These are phyloP conservation scores for Sorex maritimensis DNA, from an alignment of 2,797 vertebrate species.

Conservation along the genomic window DNA sequence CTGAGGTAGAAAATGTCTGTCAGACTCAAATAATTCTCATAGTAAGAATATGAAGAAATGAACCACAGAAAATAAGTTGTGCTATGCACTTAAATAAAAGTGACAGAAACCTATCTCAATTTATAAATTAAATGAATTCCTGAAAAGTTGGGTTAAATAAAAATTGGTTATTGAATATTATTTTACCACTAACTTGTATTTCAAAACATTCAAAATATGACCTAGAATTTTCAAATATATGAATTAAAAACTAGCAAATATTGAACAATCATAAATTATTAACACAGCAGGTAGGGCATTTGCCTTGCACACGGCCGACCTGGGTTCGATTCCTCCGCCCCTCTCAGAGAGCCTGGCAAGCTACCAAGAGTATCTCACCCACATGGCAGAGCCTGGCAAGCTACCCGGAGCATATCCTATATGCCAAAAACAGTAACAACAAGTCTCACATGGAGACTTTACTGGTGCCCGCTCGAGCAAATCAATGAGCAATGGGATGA, in stretches of 20 bases:
- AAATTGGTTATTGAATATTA: constrained; percentile 29
- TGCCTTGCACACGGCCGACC: too few species aligned
- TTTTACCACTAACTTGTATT: background rate
- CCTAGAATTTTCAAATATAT: constrained; percentile 21
- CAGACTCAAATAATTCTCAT: constrained; percentile 21
- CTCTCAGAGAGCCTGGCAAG: too few species aligned
- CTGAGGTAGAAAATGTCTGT: background rate
- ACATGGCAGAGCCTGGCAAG: too few species aligned
- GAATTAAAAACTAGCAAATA: constrained; percentile 53
- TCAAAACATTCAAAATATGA: constrained; percentile 7
- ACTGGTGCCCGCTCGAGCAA: too few species aligned
- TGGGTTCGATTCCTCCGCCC: too few species aligned
- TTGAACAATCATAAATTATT: background rate
- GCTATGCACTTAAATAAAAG: background rate
- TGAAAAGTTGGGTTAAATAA: constrained; percentile 31
- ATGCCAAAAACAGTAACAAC: too few species aligned
- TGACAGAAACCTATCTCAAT: constrained; percentile 24
- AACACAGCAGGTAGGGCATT: background rate
- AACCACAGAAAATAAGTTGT: background rate
- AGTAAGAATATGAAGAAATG: constrained; percentile 4
- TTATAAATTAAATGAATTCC: constrained; percentile 43
- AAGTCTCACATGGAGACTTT: too few species aligned
- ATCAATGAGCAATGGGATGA: too few species aligned
- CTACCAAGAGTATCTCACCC: too few species aligned
- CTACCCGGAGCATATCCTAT: too few species aligned